Conservation (phyloP, 2,113 vertebrate genomes). For the Propithecus coquereli region DNA sequence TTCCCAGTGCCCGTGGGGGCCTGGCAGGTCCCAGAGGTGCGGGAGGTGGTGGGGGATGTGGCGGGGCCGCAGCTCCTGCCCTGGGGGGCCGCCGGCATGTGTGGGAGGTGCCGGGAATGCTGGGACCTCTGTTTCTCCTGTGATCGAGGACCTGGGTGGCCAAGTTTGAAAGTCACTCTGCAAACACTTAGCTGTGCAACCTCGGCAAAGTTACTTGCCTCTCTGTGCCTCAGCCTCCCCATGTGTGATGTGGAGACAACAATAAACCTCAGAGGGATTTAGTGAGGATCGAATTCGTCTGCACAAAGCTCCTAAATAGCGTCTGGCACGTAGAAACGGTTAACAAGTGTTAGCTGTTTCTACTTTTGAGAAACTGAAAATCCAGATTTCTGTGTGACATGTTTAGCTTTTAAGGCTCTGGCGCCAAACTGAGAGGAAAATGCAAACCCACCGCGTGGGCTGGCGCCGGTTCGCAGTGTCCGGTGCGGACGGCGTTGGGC, state of each 20-base stretch:
- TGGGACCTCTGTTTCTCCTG: neutral
- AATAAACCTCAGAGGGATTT: neutral
- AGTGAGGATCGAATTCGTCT: neutral
- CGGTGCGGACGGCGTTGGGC: neutral
- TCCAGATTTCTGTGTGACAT: neutral
- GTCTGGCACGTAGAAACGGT: neutral
- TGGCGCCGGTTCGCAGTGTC: neutral
- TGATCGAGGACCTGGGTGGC: rapidly evolving
- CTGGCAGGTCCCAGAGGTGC: neutral
- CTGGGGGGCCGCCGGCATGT: too few relatives aligned
- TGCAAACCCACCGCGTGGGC: neutral
- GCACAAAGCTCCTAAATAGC: neutral
- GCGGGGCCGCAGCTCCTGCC: neutral
- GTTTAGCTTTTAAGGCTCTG: neutral
- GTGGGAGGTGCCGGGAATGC: rapidly evolving
- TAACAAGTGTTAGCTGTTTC: neutral
- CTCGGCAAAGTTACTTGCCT: neutral
- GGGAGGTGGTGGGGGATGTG: too few relatives aligned
- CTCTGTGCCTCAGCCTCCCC: neutral
- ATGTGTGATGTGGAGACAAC: neutral
- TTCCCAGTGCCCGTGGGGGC: neutral
- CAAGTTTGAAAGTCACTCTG: neutral
- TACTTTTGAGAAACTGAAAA: conserved; percentile 32
- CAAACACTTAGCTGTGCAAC: neutral
- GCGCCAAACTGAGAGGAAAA: neutral